These are phyloP conservation scores for Numenius phaeopus DNA, from an alignment of 2,797 vertebrate species.

Conservation along the genomic window DNA sequence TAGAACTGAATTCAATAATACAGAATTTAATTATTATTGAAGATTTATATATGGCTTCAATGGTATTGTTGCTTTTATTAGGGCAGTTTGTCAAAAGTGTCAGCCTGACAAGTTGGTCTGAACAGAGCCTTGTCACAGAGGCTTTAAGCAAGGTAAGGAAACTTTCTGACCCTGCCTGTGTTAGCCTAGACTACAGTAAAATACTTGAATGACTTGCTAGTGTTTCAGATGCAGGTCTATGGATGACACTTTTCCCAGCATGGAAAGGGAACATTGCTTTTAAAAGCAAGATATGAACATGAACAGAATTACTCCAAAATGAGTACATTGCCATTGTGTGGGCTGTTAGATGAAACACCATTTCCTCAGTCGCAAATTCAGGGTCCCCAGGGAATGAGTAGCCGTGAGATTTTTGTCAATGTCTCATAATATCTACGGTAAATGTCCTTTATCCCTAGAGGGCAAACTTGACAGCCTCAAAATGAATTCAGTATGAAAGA, in stretches of 20 bases:
- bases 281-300: background rate
- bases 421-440: background rate
- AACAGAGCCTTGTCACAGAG: background rate
- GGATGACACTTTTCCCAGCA: background rate
- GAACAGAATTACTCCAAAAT: background rate
- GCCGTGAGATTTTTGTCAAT: background rate
- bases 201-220: background rate
- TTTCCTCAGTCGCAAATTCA: background rate
- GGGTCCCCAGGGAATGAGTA: background rate
- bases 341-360: background rate
- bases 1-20: background rate
- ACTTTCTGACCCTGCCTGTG: background rate
- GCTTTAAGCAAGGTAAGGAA: background rate
- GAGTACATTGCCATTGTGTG: background rate
- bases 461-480: background rate
- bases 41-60: background rate
- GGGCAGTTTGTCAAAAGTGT: background rate
- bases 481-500: constrained; percentile 19
- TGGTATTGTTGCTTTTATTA: constrained; percentile 1
- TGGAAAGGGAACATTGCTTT: background rate
- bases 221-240: background rate
- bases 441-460: background rate
- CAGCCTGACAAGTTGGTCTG: background rate
- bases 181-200: background rate
- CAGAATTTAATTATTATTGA: background rate